These are phyloP conservation scores for Antheraea assamensis DNA, from an alignment of 2,888 invertebrate genomes.

Conservation along the genomic window DNA sequence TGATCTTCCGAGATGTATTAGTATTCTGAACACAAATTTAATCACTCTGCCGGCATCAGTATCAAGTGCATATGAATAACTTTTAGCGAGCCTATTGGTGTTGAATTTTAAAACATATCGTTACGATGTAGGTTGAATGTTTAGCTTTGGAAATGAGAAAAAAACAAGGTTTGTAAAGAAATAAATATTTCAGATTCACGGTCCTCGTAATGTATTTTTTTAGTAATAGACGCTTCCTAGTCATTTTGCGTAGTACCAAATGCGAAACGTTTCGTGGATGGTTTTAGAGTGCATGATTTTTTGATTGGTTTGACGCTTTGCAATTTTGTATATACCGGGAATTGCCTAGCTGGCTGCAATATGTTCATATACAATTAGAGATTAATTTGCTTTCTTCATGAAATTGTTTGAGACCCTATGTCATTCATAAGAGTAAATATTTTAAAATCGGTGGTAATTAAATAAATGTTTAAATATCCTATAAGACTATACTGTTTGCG, in stretches of 20 bases:
- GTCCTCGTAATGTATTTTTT: constrained; percentile 14
- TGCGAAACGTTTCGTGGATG: too few relatives aligned
- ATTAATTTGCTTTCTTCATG: neutral
- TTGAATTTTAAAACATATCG: constrained; percentile 36
- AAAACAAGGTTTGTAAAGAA: constrained; percentile 26
- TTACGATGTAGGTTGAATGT: constrained; percentile 27
- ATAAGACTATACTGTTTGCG: too few relatives aligned
- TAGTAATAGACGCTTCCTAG: neutral
- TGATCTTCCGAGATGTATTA: constrained; percentile 43
- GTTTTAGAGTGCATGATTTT: too few relatives aligned
- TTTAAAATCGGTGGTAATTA: too few relatives aligned
- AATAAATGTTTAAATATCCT: too few relatives aligned
- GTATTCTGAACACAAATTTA: constrained; percentile 38
- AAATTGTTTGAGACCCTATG: neutral
- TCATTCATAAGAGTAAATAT: neutral
- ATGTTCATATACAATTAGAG: too few relatives aligned
- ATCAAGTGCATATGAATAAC: constrained; percentile 40
- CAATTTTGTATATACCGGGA: too few relatives aligned
- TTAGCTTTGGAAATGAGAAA: constrained; percentile 17
- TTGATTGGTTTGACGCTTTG: too few relatives aligned
- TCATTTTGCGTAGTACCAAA: neutral
- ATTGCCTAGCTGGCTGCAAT: too few relatives aligned
- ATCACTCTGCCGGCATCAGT: constrained; percentile 34
- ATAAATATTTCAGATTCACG: constrained; percentile 24
- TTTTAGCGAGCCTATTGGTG: constrained; percentile 31